Evolutionary conservation across 2,888 invertebrate species (phyloP), one percentile per base, ranked within the genome.

Genomic region (Coenonympha glycerion): DNA sequence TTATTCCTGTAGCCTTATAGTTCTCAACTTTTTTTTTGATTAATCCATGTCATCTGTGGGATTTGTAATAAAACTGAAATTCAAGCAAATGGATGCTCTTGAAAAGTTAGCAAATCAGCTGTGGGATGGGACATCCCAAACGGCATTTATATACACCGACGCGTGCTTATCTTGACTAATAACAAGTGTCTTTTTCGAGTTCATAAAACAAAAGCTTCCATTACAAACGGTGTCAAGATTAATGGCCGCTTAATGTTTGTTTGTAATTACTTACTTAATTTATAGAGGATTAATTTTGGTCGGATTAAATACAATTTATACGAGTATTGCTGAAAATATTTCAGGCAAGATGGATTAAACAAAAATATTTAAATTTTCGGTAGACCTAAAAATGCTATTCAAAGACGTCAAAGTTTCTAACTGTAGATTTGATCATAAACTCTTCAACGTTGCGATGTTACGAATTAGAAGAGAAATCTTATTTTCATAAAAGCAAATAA

Each of bases 241-340:
- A 47, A 47, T 49, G 28, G 24, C 34, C 16, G 22, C 24, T 24
- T 45, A 45, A 45, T 34, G 44, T 45, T 45, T 45, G 45, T 45
- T 45, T 42, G 42, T 45, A 34, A 45, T 34, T 45, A 33, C 44
- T 45, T 45, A 45, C 45, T 45, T 45, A 45, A 45, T 34, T 45
- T 45, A 34, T 34, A 34, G 24, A 24, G 24, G 22, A 24, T 24
- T 33, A 24, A 45, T 45, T 45, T 34, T 34, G 39, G 22, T 16
- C 9, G 15, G 39, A 11, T 39, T 24, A 39, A 39, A 21, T 39
- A 13, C 39, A 39, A 39, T 39, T 39, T 39, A 39, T 39, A n/a
- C n/a, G n/a, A n/a, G n/a, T n/a, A 22, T 24, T 9, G 15, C 39
- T 15, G 22, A 15, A 39, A 37, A 22, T 24, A 13, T 24, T 8